Evolutionary conservation across 2,888 invertebrate species (phyloP).

Genomic region (Mayetiola destructor): DNA sequence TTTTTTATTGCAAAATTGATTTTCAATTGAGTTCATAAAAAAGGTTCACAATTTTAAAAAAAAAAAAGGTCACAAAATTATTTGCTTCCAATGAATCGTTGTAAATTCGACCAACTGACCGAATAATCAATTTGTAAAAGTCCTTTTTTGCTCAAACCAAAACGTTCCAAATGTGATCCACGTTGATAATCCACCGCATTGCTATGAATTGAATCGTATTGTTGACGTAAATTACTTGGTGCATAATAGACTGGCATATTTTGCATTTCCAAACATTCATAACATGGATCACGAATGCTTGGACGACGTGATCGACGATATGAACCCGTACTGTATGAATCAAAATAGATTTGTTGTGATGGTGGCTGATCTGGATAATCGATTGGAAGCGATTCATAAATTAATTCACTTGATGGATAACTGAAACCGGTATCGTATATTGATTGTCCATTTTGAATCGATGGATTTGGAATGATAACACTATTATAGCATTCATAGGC

Average conservation of each 20-base stretch:
- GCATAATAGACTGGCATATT: conserved; percentile 29
- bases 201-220: neutral
- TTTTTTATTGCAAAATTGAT: too few relatives aligned
- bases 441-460: neutral
- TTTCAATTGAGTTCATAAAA: neutral
- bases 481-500: conserved; percentile 3
- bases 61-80: neutral
- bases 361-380: neutral
- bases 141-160: conserved; percentile 63
- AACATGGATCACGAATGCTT: neutral
- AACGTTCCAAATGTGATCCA: conserved; percentile 34
- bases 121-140: conserved; percentile 70
- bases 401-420: neutral
- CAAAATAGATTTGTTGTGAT: neutral
- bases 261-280: conserved; percentile 11
- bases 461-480: neutral
- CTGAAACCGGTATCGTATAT: too few relatives aligned
- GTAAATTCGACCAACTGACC: conserved; percentile 66
- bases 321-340: neutral
- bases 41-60: neutral
- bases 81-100: conserved; percentile 49
- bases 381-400: neutral
- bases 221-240: neutral
- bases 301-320: neutral
- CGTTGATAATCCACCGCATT: neutral